A percentile compares a stretch with the other conserved stretches of the same genome.
phyloP scores from a whole-genome alignment of 2,888 invertebrate genomes.

The Ornithoptera alexandrae region DNA sequence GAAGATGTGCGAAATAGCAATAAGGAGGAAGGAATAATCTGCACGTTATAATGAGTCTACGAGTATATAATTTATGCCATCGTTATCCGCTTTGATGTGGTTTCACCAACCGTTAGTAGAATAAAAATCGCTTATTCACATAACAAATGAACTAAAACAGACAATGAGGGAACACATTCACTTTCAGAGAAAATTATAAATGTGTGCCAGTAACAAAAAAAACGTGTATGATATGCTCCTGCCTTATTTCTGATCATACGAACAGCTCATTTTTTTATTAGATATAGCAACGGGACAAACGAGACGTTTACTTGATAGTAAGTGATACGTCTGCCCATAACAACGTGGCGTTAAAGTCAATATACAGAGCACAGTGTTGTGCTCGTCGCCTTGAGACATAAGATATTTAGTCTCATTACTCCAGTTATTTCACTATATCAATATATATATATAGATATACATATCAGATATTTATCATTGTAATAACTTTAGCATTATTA shows the following conservation, averaged over 20 bases:
- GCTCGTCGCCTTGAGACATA: too few relatives aligned
- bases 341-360: too few relatives aligned
- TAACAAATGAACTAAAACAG: conserved; percentile 49
- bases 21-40: conserved; percentile 54
- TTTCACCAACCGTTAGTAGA: conserved; percentile 60
- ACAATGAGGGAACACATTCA: conserved; percentile 48
- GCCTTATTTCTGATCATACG: too few relatives aligned
- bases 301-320: too few relatives aligned
- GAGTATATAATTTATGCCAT: conserved; percentile 55
- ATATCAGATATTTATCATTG: neutral
- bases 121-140: conserved; percentile 33
- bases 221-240: too few relatives aligned
- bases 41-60: conserved; percentile 53
- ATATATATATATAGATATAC: too few relatives aligned
- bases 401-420: too few relatives aligned
- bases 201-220: conserved; percentile 36
- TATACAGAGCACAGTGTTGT: too few relatives aligned
- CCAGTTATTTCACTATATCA: too few relatives aligned
- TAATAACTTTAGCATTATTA: neutral
- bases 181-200: conserved; percentile 56
- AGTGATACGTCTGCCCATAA: too few relatives aligned
- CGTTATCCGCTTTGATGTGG: conserved; percentile 58
- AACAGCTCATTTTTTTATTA: too few relatives aligned
- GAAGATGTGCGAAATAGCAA: conserved; percentile 44
- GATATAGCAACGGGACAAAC: too few relatives aligned